Evolutionary conservation across 1,140 invertebrate species (phyloP).

Genomic region (Tyrophagus putrescentiae): DNA sequence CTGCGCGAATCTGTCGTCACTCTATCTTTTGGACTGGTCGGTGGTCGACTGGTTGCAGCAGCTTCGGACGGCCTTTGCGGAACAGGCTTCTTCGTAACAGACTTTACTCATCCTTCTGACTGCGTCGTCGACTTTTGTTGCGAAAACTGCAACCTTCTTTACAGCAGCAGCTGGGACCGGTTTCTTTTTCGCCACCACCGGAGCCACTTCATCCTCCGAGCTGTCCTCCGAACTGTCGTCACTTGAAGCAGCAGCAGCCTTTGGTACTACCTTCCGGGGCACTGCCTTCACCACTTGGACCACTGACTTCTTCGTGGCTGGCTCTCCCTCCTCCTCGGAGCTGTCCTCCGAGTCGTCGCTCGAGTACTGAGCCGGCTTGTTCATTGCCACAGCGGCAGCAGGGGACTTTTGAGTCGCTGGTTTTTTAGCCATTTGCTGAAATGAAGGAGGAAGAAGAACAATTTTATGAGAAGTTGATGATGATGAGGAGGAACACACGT

Average conservation of each 20-base stretch:
- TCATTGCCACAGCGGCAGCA: neutral
- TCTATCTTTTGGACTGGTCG: neutral
- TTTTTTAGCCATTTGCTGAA: neutral
- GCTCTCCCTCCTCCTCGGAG: neutral
- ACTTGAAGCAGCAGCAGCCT: too few species aligned
- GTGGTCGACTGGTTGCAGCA: neutral
- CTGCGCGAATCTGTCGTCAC: neutral
- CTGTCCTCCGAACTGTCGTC: conserved; percentile 10
- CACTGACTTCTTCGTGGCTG: neutral
- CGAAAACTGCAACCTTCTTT: neutral
- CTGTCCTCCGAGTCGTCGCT: neutral
- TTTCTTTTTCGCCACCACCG: too few species aligned
- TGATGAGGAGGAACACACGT: too few species aligned
- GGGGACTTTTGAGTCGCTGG: neutral
- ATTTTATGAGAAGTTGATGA: neutral
- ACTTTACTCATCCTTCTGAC: neutral
- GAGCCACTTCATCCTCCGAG: conserved; percentile 1
- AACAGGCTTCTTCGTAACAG: neutral
- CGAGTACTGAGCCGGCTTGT: neutral
- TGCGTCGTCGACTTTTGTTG: neutral
- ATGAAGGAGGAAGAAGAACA: too few species aligned
- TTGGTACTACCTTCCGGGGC: too few species aligned
- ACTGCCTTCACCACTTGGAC: neutral
- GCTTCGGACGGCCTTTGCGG: neutral
- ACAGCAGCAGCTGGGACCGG: neutral